Evolutionary conservation across 2,888 invertebrate genomes (phyloP), one percentile per base, ranked within the genome.

Genomic region (Tenthredo mesomela): DNA sequence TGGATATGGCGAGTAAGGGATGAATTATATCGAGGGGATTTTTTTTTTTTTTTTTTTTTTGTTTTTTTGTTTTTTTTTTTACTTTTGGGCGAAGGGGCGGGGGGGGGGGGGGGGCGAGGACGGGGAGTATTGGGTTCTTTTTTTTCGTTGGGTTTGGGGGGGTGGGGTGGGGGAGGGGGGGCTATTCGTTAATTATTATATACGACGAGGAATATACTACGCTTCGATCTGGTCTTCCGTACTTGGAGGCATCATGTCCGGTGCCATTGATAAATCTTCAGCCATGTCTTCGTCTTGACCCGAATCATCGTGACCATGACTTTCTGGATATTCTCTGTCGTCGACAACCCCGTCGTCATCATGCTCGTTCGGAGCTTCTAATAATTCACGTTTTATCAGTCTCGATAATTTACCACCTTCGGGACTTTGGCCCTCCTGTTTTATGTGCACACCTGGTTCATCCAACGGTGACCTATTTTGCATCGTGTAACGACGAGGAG

Each of bases 321-420:
- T 92, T 84, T 92, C 92, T 47, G 92, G 89, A 88, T 92, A 92
- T 84, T 92, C 92, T 86, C 91, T 89, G 78, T 91, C 93, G 89
- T 91, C 92, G 86, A 89, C 91, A 70, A 87, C 89, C 87, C 90
- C 93, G 78, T 90, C 91, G 82, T 91, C 93, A 77, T 89, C 92
- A 86, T 89, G 92, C 84, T 91, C 92, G 89, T 86, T 89, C 47
- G 90, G 91, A 70, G 90, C 92, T 86, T 92, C 93, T 86, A 91
- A 85, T 75, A 93, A 86, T 85, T 93, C 93, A 70, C 93, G 93
- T 87, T 93, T 93, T 92, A 93, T 93, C 89, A 93, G 89, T 90
- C 93, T 93, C 88, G 93, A 92, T 18, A 93, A 89, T 85, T 93
- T 93, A 70, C 93, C 93, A 71, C 91, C 93, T 87, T 91, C 93